Percentiles rank a stretch among this genome's conserved stretches.
phyloP scores from a whole-genome alignment of 2,113 vertebrate genomes.

The Regulus satrapa region DNA sequence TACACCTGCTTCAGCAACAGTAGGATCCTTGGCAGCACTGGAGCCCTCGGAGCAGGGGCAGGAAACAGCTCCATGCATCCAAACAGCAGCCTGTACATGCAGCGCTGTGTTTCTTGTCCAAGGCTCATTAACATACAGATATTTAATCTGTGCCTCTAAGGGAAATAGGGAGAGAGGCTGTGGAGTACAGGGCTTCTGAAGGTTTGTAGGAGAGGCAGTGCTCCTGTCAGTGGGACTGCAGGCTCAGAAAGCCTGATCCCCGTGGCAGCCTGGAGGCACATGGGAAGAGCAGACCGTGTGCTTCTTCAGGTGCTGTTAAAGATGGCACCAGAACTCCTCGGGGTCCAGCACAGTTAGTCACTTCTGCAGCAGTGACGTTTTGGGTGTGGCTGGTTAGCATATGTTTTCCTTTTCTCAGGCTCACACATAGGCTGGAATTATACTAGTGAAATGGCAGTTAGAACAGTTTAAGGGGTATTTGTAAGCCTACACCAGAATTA shows the following conservation, averaged over 20 bases:
- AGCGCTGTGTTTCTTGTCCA: not conserved
- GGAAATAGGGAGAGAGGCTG: not conserved
- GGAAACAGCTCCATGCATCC: not conserved
- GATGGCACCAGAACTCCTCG: not conserved
- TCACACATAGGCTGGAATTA: not conserved
- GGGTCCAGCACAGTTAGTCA: not conserved
- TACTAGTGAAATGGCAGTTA: not conserved
- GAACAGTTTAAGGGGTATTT: not conserved
- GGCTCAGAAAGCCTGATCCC: not conserved
- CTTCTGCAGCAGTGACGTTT: not conserved
- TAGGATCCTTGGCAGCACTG: not conserved
- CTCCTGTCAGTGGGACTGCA: not conserved
- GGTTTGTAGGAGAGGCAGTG: not conserved
- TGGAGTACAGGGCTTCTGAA: fast-evolving
- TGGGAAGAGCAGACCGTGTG: not conserved
- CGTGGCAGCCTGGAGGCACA: not conserved
- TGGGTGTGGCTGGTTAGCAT: not conserved
- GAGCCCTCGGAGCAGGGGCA: not conserved
- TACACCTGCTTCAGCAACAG: not conserved
- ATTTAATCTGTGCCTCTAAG: not conserved
- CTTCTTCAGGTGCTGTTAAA: not conserved
- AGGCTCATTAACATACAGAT: not conserved
- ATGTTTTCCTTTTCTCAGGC: not conserved
- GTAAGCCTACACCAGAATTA: not conserved
- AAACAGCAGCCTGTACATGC: not conserved